Percentiles rank a stretch among this genome's conserved stretches.
phyloP scores from a whole-genome alignment of 2,113 vertebrate species.

The Zapus hudsonius region DNA sequence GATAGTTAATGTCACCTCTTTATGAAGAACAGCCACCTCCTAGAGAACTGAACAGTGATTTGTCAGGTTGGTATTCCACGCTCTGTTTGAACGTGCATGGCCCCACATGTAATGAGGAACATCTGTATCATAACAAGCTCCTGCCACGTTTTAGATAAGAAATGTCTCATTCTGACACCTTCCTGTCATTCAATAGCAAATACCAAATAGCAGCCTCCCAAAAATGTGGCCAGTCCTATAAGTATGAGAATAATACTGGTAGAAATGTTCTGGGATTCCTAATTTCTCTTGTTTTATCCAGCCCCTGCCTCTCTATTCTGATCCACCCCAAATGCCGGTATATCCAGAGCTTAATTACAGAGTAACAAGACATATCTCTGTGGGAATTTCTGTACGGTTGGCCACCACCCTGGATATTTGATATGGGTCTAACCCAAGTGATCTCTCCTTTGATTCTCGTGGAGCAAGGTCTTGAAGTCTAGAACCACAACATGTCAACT shows the following conservation, averaged over 20 bases:
- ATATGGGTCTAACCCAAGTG: not conserved
- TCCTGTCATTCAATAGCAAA: not conserved
- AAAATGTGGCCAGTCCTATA: not conserved
- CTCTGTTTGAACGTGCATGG: not conserved
- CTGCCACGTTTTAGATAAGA: not conserved
- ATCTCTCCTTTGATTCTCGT: not conserved
- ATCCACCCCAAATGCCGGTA: not conserved
- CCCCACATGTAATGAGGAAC: not conserved
- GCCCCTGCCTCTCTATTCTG: not conserved
- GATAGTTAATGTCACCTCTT: not conserved
- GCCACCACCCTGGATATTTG: not conserved
- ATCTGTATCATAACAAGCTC: not conserved
- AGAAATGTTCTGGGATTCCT: not conserved
- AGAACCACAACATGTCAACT: not conserved
- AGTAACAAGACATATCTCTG: not conserved
- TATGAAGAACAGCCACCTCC: not conserved
- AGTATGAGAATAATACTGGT: not conserved
- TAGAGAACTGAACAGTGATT: not conserved
- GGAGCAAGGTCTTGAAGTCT: not conserved
- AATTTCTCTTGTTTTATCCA: not conserved
- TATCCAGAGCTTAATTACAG: not conserved
- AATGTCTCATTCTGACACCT: not conserved
- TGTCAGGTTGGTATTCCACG: not conserved
- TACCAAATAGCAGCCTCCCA: not conserved
- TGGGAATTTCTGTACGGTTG: not conserved